Evolutionary conservation across 2,797 vertebrate species (phyloP).

Genomic region (Hafferia zeledoni): DNA sequence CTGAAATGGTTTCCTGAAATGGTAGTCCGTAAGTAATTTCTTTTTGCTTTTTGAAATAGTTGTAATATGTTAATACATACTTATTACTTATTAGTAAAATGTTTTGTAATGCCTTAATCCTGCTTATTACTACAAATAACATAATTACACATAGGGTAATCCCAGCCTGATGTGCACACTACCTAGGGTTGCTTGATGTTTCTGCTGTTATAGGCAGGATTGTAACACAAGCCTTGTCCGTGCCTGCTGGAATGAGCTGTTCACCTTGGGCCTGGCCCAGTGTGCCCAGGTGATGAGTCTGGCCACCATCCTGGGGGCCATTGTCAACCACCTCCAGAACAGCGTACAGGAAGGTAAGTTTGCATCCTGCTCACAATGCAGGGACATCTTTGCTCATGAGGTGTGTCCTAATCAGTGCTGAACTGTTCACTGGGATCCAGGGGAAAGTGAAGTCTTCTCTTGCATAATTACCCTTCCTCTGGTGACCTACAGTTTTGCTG

Average conservation of each 20-base stretch:
- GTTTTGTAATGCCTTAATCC: background rate
- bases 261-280: constrained; percentile 94
- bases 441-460: background rate
- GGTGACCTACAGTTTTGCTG: background rate
- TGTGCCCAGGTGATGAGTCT: constrained; percentile 97
- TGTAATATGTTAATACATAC: background rate
- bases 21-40: background rate
- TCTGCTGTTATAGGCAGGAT: constrained; percentile 85
- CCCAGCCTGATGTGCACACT: background rate
- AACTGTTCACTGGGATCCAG: background rate
- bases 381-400: background rate
- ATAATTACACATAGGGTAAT: background rate
- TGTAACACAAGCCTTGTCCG: constrained; percentile 94
- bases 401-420: background rate
- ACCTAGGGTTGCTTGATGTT: background rate
- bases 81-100: background rate
- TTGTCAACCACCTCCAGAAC: constrained; percentile 96
- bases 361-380: background rate
- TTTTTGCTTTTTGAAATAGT: background rate
- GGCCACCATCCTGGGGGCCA: constrained; percentile 94
- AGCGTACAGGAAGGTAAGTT: constrained; percentile 95
- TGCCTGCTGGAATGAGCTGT: constrained; percentile 98
- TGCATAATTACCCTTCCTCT: background rate
- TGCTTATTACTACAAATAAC: background rate
- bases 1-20: background rate